Percentiles rank a stretch among this genome's conserved stretches.
Evolutionary conservation across 1,140 invertebrate species (phyloP).

Genomic region (Drosophila paulistorum): DNA sequence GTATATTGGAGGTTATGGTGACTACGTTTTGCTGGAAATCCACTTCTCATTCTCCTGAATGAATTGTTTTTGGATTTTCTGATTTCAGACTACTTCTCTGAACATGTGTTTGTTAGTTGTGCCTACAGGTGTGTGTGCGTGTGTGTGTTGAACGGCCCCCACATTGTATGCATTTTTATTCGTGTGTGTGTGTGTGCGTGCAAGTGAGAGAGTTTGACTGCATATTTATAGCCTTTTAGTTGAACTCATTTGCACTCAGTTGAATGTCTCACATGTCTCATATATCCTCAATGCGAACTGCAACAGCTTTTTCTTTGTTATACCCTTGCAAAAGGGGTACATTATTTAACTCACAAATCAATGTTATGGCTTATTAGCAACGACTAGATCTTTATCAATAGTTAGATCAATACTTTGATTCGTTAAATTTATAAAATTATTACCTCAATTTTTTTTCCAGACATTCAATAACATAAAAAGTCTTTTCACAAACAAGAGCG

Average conservation of each 20-base stretch:
- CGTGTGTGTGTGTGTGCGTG: background rate
- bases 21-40: too few species aligned
- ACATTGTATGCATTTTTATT: background rate
- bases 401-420: too few species aligned
- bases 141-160: constrained; percentile 11
- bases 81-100: background rate
- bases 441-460: too few species aligned
- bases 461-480: too few species aligned
- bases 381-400: too few species aligned
- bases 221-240: constrained; percentile 74
- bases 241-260: constrained; percentile 76
- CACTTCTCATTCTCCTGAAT: too few species aligned
- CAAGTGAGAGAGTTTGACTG: constrained; percentile 3
- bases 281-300: constrained; percentile 39
- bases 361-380: too few species aligned
- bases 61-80: too few species aligned
- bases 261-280: constrained; percentile 27
- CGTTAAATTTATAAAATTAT: too few species aligned
- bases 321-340: background rate
- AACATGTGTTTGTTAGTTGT: background rate
- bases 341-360: background rate
- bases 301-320: constrained; percentile 54
- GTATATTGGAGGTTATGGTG: too few species aligned
- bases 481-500: too few species aligned
- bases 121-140: constrained; percentile 19